Evolutionary conservation across 2,888 invertebrate species (phyloP).

Genomic region (Hypercompe scribonia): DNA sequence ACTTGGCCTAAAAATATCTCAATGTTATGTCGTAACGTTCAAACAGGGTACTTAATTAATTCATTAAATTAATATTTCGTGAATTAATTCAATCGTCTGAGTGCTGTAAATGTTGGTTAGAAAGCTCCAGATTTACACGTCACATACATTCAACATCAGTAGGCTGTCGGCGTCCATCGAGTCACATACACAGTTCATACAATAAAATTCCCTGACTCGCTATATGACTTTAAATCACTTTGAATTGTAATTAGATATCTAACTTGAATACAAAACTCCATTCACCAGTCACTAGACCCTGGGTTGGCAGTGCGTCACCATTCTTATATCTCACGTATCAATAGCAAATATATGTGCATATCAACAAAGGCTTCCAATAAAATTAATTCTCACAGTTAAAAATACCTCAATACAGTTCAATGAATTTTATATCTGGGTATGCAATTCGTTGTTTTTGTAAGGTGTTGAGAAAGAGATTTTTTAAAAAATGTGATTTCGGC

Average conservation of each 20-base stretch:
- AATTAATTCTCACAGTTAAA: conserved; percentile 14
- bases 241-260: conserved; percentile 69
- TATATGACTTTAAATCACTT: conserved; percentile 65
- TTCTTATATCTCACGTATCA: conserved; percentile 33
- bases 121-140: conserved; percentile 31
- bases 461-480: background rate
- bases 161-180: conserved; percentile 59
- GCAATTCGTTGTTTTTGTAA: background rate
- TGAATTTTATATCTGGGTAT: background rate
- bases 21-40: conserved; percentile 67
- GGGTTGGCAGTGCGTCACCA: conserved; percentile 43
- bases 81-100: conserved; percentile 31
- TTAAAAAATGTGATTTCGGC: conserved; percentile 20
- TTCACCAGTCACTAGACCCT: conserved; percentile 59
- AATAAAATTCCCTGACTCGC: conserved; percentile 56
- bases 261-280: conserved; percentile 64
- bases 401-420: background rate
- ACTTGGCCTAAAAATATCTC: conserved; percentile 80
- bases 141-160: conserved; percentile 30
- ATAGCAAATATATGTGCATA: conserved; percentile 41
- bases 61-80: conserved; percentile 55
- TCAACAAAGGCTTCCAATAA: conserved; percentile 13
- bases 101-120: conserved; percentile 22
- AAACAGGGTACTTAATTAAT: conserved; percentile 58
- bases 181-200: conserved; percentile 49